Percentiles rank a stretch among this genome's conserved stretches.
phyloP scores from a whole-genome alignment of 92 coral and sea anemone species.

The Paragorgia papillata region DNA sequence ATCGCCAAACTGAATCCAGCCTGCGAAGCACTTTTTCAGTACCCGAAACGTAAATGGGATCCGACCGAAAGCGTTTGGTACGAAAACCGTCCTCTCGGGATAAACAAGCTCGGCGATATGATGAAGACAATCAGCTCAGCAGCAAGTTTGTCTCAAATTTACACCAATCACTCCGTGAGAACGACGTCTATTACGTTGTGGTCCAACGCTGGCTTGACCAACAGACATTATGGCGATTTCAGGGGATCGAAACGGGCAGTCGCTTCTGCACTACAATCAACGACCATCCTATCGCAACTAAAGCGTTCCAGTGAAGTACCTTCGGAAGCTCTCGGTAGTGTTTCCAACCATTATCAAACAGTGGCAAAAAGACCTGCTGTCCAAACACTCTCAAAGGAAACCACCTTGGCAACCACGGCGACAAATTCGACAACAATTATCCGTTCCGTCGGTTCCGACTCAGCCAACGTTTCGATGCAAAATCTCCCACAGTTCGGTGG shows the following conservation, averaged over 20 bases:
- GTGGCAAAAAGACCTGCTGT: too few relatives aligned
- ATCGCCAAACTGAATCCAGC: constrained; percentile 25
- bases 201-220: constrained; percentile 34
- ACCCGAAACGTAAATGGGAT: too few relatives aligned
- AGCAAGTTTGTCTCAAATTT: constrained; percentile 27
- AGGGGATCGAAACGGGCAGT: constrained; percentile 45
- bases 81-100: too few relatives aligned
- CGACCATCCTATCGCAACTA: constrained; percentile 48
- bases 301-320: constrained; percentile 34
- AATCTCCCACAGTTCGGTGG: too few relatives aligned
- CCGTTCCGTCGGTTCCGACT: too few relatives aligned
- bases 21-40: constrained; percentile 13
- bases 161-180: constrained; percentile 59
- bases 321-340: constrained; percentile 24
- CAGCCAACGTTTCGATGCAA: too few relatives aligned
- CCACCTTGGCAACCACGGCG: too few relatives aligned
- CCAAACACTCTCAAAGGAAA: too few relatives aligned
- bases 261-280: constrained; percentile 18
- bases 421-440: too few relatives aligned
- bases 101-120: constrained; percentile 35
- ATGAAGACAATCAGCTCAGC: constrained; percentile 39
- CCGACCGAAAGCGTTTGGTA: too few relatives aligned
- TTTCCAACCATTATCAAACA: too few relatives aligned
- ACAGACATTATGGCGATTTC: constrained; percentile 52
- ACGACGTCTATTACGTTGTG: constrained; percentile 55